phyloP scores from a whole-genome alignment of 2,113 vertebrate genomes.

The Campylomormyrus tamandua region DNA sequence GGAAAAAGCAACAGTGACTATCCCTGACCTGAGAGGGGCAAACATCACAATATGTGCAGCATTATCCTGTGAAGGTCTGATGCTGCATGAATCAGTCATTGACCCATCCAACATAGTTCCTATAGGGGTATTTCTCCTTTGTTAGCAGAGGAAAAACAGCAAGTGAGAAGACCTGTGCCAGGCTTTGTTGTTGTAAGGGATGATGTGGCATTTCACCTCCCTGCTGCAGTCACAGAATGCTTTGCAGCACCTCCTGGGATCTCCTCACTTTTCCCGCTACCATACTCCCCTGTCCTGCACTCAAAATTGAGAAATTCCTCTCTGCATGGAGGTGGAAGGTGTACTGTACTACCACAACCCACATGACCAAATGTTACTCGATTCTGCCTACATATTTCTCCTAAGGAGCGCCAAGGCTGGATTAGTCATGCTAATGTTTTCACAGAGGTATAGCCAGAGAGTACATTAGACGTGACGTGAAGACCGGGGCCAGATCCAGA shows the following conservation, averaged over 20 bases:
- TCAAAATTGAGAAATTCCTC: not conserved
- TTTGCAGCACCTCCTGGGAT: not conserved
- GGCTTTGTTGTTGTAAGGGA: not conserved
- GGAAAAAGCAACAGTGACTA: not conserved
- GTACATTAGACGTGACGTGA: not conserved
- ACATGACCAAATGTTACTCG: not conserved
- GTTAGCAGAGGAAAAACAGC: not conserved
- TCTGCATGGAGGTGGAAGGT: not conserved
- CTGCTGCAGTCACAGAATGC: not conserved
- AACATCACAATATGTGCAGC: not conserved
- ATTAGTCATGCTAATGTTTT: not conserved
- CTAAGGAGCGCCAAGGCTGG: not conserved
- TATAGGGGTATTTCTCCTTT: not conserved
- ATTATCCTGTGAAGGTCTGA: not conserved
- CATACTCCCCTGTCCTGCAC: not conserved
- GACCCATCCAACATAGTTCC: not conserved
- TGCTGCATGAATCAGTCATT: not conserved
- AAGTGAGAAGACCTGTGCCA: not conserved
- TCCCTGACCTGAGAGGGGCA: not conserved
- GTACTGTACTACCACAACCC: not conserved
- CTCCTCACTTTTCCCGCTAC: not conserved
- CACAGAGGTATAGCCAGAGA: not conserved
- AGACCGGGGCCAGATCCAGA: not conserved
- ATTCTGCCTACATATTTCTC: not conserved
- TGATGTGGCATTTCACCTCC: not conserved